Evolutionary conservation across 2,888 invertebrate genomes (phyloP).

Genomic region (Acheta domesticus): DNA sequence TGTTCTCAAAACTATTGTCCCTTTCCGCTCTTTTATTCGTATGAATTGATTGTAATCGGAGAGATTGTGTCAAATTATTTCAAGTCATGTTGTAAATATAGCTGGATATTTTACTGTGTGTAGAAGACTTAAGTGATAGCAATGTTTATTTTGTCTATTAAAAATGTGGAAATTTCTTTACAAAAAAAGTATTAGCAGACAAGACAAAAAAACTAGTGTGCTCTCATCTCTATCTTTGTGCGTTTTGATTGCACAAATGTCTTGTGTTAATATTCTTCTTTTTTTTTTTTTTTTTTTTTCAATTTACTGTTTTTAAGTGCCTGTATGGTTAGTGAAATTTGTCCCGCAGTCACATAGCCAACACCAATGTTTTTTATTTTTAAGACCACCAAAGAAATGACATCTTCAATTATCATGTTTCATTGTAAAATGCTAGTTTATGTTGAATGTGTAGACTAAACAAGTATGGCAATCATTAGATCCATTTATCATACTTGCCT

Average conservation of each 20-base stretch:
- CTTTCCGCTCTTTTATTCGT: slow-evolving; percentile 18
- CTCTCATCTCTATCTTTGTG: slow-evolving; percentile 24
- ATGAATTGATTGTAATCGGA: slow-evolving; percentile 21
- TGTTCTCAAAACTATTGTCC: background rate
- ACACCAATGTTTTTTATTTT: slow-evolving; percentile 37
- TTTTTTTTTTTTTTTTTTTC: slow-evolving; percentile 24
- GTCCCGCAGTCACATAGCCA: slow-evolving; percentile 34
- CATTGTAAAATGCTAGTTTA: background rate
- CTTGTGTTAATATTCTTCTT: slow-evolving; percentile 24
- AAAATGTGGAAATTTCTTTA: slow-evolving; percentile 26
- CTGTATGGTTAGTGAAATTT: slow-evolving; percentile 37
- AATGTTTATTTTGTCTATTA: slow-evolving; percentile 30
- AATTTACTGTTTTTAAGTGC: slow-evolving; percentile 38
- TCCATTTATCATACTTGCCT: slow-evolving; percentile 11
- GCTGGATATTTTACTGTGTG: slow-evolving; percentile 5
- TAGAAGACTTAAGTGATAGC: slow-evolving; percentile 22
- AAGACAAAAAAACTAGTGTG: slow-evolving; percentile 27
- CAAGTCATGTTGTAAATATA: slow-evolving; percentile 22
- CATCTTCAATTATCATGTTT: background rate
- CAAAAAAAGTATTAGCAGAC: slow-evolving; percentile 21
- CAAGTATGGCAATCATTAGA: background rate
- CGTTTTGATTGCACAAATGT: slow-evolving; percentile 34
- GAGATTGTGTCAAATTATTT: slow-evolving; percentile 25
- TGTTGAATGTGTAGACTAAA: slow-evolving; percentile 18
- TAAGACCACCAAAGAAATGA: slow-evolving; percentile 7